Conservation (phyloP, 1,140 invertebrate genomes). For the Philopotamus ludificatus region DNA sequence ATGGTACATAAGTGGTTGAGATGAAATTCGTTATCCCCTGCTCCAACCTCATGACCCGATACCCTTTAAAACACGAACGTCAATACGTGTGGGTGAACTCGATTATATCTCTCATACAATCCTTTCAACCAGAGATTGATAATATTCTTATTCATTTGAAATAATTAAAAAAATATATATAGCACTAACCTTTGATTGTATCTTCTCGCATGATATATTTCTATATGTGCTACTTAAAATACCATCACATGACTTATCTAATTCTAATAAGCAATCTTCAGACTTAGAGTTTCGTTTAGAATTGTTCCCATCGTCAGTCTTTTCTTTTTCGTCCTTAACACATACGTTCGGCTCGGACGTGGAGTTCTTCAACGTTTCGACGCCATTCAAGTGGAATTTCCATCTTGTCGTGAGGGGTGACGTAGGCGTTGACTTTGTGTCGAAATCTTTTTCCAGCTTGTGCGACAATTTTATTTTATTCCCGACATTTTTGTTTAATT, state of each 20-base stretch:
- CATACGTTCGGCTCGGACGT: constrained; percentile 39
- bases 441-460: constrained; percentile 29
- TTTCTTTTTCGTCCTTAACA: constrained; percentile 29
- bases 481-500: constrained; percentile 14
- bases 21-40: not conserved
- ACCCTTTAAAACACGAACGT: not conserved
- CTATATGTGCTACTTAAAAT: constrained; percentile 24
- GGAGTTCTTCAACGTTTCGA: constrained; percentile 37
- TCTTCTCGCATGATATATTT: not conserved
- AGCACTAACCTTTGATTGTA: constrained; percentile 4
- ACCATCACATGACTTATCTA: constrained; percentile 35
- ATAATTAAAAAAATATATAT: not conserved
- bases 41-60: not conserved
- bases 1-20: not conserved
- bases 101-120: too few relatives aligned
- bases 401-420: constrained; percentile 36
- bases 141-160: not conserved
- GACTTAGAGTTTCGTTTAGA: constrained; percentile 40
- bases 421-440: constrained; percentile 36
- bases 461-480: constrained; percentile 28
- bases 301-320: constrained; percentile 34
- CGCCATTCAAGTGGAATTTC: constrained; percentile 33
- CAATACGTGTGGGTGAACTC: too few relatives aligned
- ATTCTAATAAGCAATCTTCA: constrained; percentile 41
- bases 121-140: not conserved